Evolutionary conservation across 2,113 vertebrate species (phyloP).

Genomic region (Alethe castanea): DNA sequence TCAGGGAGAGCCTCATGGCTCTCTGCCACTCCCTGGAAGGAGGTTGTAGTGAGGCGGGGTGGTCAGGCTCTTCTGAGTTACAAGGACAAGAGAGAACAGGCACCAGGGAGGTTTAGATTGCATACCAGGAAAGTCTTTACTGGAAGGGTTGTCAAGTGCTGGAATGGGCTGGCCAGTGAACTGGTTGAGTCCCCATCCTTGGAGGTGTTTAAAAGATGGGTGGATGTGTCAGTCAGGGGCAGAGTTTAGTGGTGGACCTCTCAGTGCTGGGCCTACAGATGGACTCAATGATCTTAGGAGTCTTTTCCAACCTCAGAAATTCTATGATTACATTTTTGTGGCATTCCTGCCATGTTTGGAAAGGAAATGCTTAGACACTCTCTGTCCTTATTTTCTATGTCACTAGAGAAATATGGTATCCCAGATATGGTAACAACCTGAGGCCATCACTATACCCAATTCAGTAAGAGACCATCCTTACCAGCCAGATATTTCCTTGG

Average conservation of each 20-base stretch:
- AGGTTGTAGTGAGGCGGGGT: not conserved
- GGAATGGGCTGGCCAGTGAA: not conserved
- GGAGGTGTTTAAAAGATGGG: not conserved
- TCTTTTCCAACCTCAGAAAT: not conserved
- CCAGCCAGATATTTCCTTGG: not conserved
- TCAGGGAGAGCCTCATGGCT: not conserved
- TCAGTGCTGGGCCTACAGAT: not conserved
- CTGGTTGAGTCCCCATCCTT: too few species aligned
- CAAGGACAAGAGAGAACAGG: not conserved
- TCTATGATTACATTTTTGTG: not conserved
- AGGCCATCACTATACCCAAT: not conserved
- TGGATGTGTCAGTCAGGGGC: too few species aligned
- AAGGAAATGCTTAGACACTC: not conserved
- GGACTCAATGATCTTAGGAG: fast-evolving
- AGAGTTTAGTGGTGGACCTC: not conserved
- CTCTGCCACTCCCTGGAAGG: not conserved
- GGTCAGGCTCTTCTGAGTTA: not conserved
- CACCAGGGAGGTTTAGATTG: not conserved
- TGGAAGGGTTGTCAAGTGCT: not conserved
- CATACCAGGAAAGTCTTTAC: not conserved
- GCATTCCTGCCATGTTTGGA: not conserved
- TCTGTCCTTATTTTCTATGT: not conserved
- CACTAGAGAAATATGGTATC: not conserved
- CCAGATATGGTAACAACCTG: not conserved
- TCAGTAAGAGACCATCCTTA: not conserved